Evolutionary conservation across 2,888 invertebrate species (phyloP).

Genomic region (Parthenolecanium corni): DNA sequence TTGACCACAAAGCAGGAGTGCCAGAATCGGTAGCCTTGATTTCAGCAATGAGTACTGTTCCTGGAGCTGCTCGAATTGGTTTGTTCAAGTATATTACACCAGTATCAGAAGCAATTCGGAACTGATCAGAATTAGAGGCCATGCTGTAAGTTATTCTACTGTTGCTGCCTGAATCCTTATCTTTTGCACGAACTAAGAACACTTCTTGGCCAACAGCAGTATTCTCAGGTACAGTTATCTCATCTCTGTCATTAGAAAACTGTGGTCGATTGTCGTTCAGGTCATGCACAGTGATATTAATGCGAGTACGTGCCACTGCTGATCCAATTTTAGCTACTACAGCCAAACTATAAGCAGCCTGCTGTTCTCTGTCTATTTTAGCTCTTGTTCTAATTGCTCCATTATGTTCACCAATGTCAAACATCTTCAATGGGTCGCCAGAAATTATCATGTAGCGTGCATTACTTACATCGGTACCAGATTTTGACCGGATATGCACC

Average conservation of each 20-base stretch:
- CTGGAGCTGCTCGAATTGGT: constrained; percentile 63
- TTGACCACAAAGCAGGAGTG: constrained; percentile 58
- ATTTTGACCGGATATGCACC: constrained; percentile 47
- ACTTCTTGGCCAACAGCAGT: constrained; percentile 89
- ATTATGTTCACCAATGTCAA: constrained; percentile 64
- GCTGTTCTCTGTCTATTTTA: constrained; percentile 72
- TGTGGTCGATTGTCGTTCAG: constrained; percentile 84
- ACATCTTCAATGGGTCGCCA: constrained; percentile 66
- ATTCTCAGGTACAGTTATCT: constrained; percentile 70
- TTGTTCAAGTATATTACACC: constrained; percentile 81
- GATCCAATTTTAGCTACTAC: constrained; percentile 67
- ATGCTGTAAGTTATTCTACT: constrained; percentile 71
- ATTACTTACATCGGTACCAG: constrained; percentile 40
- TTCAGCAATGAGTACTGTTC: constrained; percentile 57
- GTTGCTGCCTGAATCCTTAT: constrained; percentile 81
- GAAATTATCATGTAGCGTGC: constrained; percentile 56
- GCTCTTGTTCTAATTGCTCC: constrained; percentile 68
- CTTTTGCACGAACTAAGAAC: constrained; percentile 72
- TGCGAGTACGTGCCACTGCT: constrained; percentile 63
- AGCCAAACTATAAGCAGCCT: constrained; percentile 60
- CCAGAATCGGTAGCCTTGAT: constrained; percentile 79
- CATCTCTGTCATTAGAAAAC: constrained; percentile 66
- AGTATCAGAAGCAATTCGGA: constrained; percentile 70
- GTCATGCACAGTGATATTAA: constrained; percentile 71
- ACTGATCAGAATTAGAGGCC: constrained; percentile 66